A percentile compares a stretch with the other conserved stretches of the same genome.
phyloP scores from a whole-genome alignment of 2,113 vertebrate species.

The Tupaia chinensis region DNA sequence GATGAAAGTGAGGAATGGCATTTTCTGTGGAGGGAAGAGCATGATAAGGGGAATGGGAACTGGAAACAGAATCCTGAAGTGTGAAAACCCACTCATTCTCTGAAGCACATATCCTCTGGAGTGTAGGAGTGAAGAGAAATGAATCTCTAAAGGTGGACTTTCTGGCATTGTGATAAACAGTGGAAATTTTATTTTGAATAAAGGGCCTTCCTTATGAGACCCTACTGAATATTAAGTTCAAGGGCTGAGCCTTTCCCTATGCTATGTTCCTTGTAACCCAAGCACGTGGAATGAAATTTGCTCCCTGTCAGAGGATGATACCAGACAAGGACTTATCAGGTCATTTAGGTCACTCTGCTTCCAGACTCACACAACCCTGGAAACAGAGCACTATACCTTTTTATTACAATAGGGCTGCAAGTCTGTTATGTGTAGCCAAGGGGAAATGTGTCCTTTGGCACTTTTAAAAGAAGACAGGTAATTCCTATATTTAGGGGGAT shows the following conservation, averaged over 20 bases:
- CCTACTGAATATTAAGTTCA: conserved; percentile 15
- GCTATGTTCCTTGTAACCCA: background rate
- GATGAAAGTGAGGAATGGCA: background rate
- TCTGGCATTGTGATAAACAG: background rate
- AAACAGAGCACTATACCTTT: conserved; percentile 22
- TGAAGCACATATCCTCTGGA: background rate
- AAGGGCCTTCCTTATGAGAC: background rate
- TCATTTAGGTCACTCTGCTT: background rate
- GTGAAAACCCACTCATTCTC: background rate
- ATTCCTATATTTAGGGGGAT: background rate
- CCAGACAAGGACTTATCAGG: conserved; percentile 13
- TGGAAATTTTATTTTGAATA: conserved; percentile 31
- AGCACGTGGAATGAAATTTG: background rate
- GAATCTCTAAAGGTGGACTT: background rate
- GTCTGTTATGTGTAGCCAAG: conserved; percentile 18
- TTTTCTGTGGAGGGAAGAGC: background rate
- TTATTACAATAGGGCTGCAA: conserved; percentile 32
- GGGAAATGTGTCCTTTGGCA: background rate
- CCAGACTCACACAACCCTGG: background rate
- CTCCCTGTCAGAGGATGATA: conserved; percentile 15
- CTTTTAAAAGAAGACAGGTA: conserved; percentile 39
- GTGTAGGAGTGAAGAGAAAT: background rate
- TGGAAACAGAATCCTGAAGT: conserved; percentile 36
- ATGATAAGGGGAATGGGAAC: background rate
- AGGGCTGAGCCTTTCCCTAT: background rate